Evolutionary conservation across 2,888 invertebrate genomes (phyloP).

Genomic region (Drosophila paracracens): DNA sequence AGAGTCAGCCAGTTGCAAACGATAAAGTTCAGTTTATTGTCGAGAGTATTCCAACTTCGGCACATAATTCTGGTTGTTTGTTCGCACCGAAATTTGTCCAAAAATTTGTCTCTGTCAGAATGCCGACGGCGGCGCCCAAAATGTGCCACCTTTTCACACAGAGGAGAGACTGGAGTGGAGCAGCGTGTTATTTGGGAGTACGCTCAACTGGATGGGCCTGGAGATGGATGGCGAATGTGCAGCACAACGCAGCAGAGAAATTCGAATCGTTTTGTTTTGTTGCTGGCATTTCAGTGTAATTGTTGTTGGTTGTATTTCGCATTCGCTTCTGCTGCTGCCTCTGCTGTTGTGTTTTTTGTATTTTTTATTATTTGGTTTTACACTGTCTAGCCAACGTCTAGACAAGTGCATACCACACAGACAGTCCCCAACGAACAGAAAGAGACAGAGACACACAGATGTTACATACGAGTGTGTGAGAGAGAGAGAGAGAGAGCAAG

Average conservation of each 20-base stretch:
- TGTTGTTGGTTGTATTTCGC: constrained; percentile 54
- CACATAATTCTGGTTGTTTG: neutral
- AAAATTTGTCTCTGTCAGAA: constrained; percentile 65
- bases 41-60: neutral
- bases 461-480: neutral
- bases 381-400: constrained; percentile 84
- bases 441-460: constrained; percentile 13
- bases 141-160: neutral
- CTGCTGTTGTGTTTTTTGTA: constrained; percentile 18
- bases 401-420: constrained; percentile 83
- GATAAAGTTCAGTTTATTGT: neutral
- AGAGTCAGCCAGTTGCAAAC: neutral
- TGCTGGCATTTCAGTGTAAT: constrained; percentile 69
- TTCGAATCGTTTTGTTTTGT: constrained; percentile 72
- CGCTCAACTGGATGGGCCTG: constrained; percentile 3
- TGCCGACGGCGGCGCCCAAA: constrained; percentile 7
- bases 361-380: constrained; percentile 80
- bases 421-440: constrained; percentile 53
- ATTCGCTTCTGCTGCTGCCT: constrained; percentile 41
- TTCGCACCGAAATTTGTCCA: constrained; percentile 33
- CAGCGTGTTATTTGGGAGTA: constrained; percentile 10
- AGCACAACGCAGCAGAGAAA: constrained; percentile 35
- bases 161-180: neutral
- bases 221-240: constrained; percentile 66
- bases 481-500: constrained; percentile 27